These are phyloP conservation scores for Archips crataeganus DNA, from an alignment of 2,888 invertebrate genomes.

Conservation along the genomic window DNA sequence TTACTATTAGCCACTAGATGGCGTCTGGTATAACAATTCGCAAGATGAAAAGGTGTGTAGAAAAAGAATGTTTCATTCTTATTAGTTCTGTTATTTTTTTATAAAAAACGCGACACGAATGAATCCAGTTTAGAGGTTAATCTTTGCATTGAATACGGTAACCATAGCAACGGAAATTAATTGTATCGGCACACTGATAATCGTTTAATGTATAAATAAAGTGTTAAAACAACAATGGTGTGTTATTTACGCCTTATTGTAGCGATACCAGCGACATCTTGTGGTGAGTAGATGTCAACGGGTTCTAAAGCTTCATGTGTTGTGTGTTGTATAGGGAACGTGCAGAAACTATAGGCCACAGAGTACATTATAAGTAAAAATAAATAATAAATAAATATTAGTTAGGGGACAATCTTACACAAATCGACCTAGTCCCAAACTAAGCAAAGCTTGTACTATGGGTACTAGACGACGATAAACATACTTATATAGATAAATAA, in stretches of 20 bases:
- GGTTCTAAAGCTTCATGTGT: neutral
- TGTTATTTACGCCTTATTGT: constrained; percentile 19
- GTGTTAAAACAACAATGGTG: constrained; percentile 60
- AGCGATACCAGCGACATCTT: neutral
- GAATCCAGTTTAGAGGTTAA: constrained; percentile 45
- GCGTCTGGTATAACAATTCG: neutral
- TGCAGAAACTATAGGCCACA: no score
- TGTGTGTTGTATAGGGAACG: neutral
- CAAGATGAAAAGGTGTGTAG: no score
- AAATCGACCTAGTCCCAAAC: no score
- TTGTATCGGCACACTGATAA: constrained; percentile 73
- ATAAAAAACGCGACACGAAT: constrained; percentile 34
- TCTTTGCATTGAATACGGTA: constrained; percentile 60
- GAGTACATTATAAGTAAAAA: no score
- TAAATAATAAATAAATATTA: no score
- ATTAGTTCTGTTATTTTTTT: constrained; percentile 1
- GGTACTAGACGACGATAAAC: no score
- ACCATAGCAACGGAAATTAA: constrained; percentile 64
- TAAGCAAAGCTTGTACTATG: no score
- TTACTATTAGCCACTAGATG: neutral
- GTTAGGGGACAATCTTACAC: no score
- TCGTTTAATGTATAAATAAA: constrained; percentile 74
- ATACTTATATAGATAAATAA: no score
- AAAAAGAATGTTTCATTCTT: no score
- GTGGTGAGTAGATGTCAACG: neutral